Evolutionary conservation across 2,888 invertebrate genomes (phyloP).

Genomic region (Pardosa pseudoannulata): DNA sequence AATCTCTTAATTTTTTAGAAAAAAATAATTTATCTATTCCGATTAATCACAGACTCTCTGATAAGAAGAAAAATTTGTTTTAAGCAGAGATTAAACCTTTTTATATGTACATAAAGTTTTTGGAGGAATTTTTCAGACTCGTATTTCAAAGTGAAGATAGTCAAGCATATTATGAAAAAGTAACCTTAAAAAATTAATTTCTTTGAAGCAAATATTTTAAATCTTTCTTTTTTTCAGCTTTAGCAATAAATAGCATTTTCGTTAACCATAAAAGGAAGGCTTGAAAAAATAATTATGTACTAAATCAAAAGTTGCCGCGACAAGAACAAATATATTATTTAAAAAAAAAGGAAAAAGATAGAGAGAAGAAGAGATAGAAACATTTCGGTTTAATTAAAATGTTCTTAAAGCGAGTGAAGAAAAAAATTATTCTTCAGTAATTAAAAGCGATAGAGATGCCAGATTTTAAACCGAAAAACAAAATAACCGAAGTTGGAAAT

Average conservation of each 20-base stretch:
- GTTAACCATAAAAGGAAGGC: slow-evolving; percentile 12
- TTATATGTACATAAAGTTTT: background rate
- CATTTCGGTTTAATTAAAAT: slow-evolving; percentile 64
- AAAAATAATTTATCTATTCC: background rate
- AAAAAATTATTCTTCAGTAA: slow-evolving; percentile 36
- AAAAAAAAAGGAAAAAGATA: background rate
- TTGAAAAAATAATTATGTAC: slow-evolving; percentile 13
- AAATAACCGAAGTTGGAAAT: slow-evolving; percentile 28
- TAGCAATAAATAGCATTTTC: slow-evolving; percentile 7
- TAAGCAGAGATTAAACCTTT: background rate
- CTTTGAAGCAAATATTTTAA: slow-evolving; percentile 17
- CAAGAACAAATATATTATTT: slow-evolving; percentile 3
- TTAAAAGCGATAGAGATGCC: slow-evolving; percentile 46
- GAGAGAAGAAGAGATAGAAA: slow-evolving; percentile 21
- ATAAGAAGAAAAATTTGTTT: slow-evolving; percentile 16
- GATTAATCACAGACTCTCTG: background rate
- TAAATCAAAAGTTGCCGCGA: slow-evolving; percentile 56
- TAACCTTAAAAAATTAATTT: slow-evolving; percentile 13
- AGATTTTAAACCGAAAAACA: slow-evolving; percentile 50
- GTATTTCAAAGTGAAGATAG: background rate
- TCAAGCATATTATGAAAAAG: background rate
- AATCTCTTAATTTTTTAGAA: background rate
- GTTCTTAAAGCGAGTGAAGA: slow-evolving; percentile 28
- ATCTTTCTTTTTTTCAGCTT: background rate
- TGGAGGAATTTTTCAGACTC: background rate